phyloP scores from a whole-genome alignment of 1,140 invertebrate genomes.

The Drosophila nikananu region DNA sequence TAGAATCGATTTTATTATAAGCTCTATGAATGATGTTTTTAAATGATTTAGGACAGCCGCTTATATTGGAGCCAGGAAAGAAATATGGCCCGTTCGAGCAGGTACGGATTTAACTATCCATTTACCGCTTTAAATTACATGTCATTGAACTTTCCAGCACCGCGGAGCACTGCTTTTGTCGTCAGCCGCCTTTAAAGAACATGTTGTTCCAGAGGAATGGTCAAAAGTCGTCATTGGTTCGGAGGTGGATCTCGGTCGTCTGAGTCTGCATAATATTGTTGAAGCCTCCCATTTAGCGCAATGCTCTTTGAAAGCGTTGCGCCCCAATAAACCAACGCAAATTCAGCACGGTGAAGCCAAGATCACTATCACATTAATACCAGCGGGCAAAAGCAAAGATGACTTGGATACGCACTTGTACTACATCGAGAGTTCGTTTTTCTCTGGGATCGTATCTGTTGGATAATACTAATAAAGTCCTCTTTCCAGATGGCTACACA shows the following conservation, averaged over 20 bases:
- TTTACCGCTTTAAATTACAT: background rate
- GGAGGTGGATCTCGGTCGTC: constrained; percentile 9
- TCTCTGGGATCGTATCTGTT: fast-evolving
- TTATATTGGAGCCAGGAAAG: constrained; percentile 35
- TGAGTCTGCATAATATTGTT: background rate
- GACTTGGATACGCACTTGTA: constrained; percentile 6
- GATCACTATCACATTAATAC: constrained; percentile 43
- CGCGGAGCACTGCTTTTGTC: constrained; percentile 51
- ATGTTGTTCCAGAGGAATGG: constrained; percentile 37
- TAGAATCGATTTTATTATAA: too few species aligned
- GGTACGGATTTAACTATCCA: background rate
- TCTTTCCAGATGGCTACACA: constrained; percentile 33
- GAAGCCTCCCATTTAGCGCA: background rate
- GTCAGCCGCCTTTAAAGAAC: constrained; percentile 48
- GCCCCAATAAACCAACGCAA: constrained; percentile 14
- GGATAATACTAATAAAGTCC: background rate
- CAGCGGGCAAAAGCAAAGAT: constrained; percentile 16
- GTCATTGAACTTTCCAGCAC: constrained; percentile 24
- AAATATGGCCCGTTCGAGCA: constrained; percentile 40
- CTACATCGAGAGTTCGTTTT: constrained; percentile 54
- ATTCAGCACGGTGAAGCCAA: constrained; percentile 2
- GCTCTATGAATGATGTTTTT: constrained; percentile 52
- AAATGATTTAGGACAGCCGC: constrained; percentile 61
- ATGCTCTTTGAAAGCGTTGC: constrained; percentile 9
- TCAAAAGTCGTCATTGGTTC: constrained; percentile 42